Evolutionary conservation across 2,113 vertebrate genomes (phyloP).

Genomic region (Naja naja): DNA sequence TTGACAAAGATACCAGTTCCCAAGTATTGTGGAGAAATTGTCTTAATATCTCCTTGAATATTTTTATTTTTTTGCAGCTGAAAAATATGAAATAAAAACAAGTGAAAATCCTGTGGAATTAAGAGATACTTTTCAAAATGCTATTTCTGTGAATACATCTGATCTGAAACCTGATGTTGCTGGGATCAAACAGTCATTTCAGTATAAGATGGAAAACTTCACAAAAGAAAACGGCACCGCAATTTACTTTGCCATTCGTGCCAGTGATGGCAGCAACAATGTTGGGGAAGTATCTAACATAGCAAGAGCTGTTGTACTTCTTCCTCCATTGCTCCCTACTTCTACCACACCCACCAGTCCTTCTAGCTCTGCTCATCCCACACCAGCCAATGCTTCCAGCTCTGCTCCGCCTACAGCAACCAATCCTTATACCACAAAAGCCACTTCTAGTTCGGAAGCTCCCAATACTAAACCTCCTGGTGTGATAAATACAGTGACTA

Average conservation of each 20-base stretch:
- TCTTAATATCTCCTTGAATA: background rate
- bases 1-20: background rate
- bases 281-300: slow-evolving; percentile 64
- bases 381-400: no score
- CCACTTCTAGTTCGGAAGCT: background rate
- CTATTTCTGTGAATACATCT: slow-evolving; percentile 49
- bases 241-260: slow-evolving; percentile 57
- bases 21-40: background rate
- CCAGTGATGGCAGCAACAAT: slow-evolving; percentile 32
- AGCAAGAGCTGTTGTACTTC: slow-evolving; percentile 45
- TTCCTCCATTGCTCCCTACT: background rate
- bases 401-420: background rate
- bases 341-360: background rate
- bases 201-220: slow-evolving; percentile 49
- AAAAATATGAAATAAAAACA: slow-evolving; percentile 67
- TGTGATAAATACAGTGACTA: background rate
- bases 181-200: slow-evolving; percentile 53
- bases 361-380: background rate
- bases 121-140: slow-evolving; percentile 46
- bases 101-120: slow-evolving; percentile 44
- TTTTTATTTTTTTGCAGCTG: slow-evolving; percentile 55
- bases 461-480: background rate
- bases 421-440: no score
- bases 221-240: slow-evolving; percentile 45
- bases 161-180: slow-evolving; percentile 49